Percentiles rank a stretch among this genome's conserved stretches.
phyloP scores from a whole-genome alignment of 2,888 invertebrate species.

The Chymomyza caudatula region DNA sequence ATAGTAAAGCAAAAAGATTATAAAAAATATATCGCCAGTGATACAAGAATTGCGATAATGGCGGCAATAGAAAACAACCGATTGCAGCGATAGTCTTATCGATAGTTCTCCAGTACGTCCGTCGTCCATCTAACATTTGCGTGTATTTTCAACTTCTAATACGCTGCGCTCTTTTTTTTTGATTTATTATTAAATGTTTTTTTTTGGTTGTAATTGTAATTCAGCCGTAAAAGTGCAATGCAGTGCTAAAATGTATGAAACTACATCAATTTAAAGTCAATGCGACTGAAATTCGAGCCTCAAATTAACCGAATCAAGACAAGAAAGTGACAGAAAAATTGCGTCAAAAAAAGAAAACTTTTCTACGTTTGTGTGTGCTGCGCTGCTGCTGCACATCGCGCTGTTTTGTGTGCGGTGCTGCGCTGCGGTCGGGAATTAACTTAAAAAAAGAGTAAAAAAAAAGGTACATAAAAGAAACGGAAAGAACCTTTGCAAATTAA shows the following conservation, averaged over 20 bases:
- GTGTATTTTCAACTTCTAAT: conserved; percentile 31
- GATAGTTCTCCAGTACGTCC: background rate
- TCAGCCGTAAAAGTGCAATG: background rate
- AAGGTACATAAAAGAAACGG: too few relatives aligned
- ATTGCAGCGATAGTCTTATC: background rate
- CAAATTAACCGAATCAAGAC: background rate
- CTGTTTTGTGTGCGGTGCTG: background rate
- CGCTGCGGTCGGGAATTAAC: background rate
- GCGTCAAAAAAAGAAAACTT: background rate
- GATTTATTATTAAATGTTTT: background rate
- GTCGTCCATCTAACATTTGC: background rate
- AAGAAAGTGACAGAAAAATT: background rate
- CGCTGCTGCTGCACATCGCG: background rate
- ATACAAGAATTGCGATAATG: background rate
- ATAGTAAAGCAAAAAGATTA: too few relatives aligned
- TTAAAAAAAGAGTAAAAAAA: too few relatives aligned
- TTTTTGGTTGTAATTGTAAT: background rate
- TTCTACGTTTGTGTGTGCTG: background rate
- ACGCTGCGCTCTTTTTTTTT: conserved; percentile 33
- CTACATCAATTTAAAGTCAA: background rate
- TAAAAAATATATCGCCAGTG: background rate
- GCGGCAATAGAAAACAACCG: too few relatives aligned
- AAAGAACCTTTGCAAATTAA: background rate
- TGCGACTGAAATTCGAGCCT: background rate
- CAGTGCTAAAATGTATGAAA: background rate